phyloP scores from a whole-genome alignment of 2,113 vertebrate genomes.

The Porphyrio hochstetteri region DNA sequence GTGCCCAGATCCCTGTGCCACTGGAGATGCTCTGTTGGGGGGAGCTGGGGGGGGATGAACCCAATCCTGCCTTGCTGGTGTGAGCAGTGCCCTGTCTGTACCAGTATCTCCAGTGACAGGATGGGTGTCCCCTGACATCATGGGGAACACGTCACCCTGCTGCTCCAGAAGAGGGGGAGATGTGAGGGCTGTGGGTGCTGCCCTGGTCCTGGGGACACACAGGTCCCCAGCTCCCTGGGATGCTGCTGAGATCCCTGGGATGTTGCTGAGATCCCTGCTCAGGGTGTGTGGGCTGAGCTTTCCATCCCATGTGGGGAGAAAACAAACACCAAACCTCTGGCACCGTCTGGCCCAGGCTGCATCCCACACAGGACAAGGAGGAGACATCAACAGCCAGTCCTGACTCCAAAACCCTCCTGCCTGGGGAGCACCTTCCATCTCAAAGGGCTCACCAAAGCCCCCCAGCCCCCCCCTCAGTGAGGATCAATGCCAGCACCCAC shows the following conservation, averaged over 20 bases:
- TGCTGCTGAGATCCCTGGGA: background rate
- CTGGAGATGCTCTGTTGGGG: background rate
- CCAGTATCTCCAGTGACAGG: rapidly evolving
- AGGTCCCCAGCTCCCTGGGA: background rate
- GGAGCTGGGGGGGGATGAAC: too few relatives aligned
- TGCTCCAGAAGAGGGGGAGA: background rate
- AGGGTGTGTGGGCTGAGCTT: background rate
- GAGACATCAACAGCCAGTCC: background rate
- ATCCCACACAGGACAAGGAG: background rate
- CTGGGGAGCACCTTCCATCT: background rate
- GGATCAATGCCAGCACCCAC: background rate
- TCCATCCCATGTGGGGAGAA: background rate
- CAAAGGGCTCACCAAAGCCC: background rate
- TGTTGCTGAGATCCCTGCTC: background rate
- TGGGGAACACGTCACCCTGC: rapidly evolving
- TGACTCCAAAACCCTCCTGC: background rate
- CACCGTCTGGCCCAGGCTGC: background rate
- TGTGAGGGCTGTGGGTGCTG: background rate
- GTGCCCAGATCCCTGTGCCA: background rate
- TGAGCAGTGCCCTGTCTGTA: background rate
- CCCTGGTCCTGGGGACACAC: background rate
- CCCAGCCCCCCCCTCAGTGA: rapidly evolving
- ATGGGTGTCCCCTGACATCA: background rate
- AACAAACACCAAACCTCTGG: background rate
- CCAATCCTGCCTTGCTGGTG: background rate